These are phyloP conservation scores for Drosophila histrio DNA, from an alignment of 2,888 invertebrate genomes.

Conservation along the genomic window DNA sequence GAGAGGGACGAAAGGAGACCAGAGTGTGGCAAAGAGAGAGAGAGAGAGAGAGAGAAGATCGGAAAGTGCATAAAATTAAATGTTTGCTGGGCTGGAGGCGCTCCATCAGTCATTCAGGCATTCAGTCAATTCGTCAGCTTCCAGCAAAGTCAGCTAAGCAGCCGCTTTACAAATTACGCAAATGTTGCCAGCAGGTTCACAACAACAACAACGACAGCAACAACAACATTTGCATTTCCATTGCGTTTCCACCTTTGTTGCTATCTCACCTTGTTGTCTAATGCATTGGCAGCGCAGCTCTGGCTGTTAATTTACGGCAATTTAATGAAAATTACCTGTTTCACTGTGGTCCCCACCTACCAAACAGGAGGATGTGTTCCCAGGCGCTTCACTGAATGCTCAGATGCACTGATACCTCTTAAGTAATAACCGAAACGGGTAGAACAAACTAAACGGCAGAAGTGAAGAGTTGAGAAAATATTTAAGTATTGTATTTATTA, in stretches of 20 bases:
- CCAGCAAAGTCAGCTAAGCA: constrained; percentile 44
- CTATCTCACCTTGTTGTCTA: constrained; percentile 68
- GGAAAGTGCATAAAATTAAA: constrained; percentile 74
- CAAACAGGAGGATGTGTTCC: constrained; percentile 37
- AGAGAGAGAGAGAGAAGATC: neutral
- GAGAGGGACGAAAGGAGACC: neutral
- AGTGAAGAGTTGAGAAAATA: neutral
- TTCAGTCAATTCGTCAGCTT: constrained; percentile 49
- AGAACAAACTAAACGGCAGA: neutral
- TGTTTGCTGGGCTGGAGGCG: constrained; percentile 55
- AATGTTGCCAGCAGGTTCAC: constrained; percentile 64
- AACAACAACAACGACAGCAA: constrained; percentile 20
- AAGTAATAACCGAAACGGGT: neutral
- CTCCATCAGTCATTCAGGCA: constrained; percentile 47
- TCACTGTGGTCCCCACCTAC: constrained; percentile 3
- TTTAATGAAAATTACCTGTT: constrained; percentile 66
- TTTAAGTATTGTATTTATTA: neutral
- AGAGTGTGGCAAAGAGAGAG: neutral
- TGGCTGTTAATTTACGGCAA: constrained; percentile 71
- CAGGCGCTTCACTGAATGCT: constrained; percentile 46
- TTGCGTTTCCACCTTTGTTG: constrained; percentile 33
- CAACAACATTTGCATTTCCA: constrained; percentile 55
- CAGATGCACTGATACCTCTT: constrained; percentile 25
- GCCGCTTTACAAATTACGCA: constrained; percentile 68
- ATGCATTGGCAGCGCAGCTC: constrained; percentile 34